A percentile compares a stretch with the other conserved stretches of the same genome.
phyloP scores from a whole-genome alignment of 23 tunicate genomes.

The Clavelina lepadiformis region DNA sequence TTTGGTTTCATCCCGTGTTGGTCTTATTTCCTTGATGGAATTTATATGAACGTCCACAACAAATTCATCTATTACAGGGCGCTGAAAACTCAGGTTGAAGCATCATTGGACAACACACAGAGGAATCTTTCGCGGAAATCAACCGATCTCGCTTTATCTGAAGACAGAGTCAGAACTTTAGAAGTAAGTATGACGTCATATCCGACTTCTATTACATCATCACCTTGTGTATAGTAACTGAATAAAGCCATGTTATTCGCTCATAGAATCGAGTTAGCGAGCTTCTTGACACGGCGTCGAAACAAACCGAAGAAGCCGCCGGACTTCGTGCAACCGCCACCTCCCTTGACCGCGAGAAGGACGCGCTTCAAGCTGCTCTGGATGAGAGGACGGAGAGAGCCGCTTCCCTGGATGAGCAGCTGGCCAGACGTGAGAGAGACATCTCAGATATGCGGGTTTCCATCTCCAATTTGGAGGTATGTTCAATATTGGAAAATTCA shows the following conservation, averaged over 20 bases:
- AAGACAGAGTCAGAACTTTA: slow-evolving; percentile 59
- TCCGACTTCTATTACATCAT: background rate
- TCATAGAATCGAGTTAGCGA: slow-evolving; percentile 50
- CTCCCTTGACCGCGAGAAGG: slow-evolving; percentile 81
- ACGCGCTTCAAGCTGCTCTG: slow-evolving; percentile 73
- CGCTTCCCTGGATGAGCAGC: slow-evolving; percentile 58
- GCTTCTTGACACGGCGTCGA: slow-evolving; percentile 36
- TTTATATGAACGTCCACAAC: too few species aligned
- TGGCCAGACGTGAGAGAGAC: slow-evolving; percentile 52
- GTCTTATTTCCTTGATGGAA: too few species aligned
- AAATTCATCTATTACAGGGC: slow-evolving; percentile 40
- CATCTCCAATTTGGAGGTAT: slow-evolving; percentile 42
- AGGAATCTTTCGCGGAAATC: slow-evolving; percentile 40
- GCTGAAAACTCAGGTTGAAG: slow-evolving; percentile 45
- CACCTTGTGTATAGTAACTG: background rate
- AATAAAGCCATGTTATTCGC: background rate
- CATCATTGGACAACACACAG: slow-evolving; percentile 51
- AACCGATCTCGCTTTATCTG: slow-evolving; percentile 40
- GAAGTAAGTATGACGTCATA: slow-evolving; percentile 21
- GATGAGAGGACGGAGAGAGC: slow-evolving; percentile 80
- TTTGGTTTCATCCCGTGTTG: too few species aligned
- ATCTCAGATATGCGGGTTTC: slow-evolving; percentile 46
- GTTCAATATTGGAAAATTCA: too few species aligned
- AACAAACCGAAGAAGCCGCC: slow-evolving; percentile 61
- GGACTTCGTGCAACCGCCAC: slow-evolving; percentile 73